phyloP scores from a whole-genome alignment of 1,140 invertebrate genomes.

The Teleogryllus occipitalis region DNA sequence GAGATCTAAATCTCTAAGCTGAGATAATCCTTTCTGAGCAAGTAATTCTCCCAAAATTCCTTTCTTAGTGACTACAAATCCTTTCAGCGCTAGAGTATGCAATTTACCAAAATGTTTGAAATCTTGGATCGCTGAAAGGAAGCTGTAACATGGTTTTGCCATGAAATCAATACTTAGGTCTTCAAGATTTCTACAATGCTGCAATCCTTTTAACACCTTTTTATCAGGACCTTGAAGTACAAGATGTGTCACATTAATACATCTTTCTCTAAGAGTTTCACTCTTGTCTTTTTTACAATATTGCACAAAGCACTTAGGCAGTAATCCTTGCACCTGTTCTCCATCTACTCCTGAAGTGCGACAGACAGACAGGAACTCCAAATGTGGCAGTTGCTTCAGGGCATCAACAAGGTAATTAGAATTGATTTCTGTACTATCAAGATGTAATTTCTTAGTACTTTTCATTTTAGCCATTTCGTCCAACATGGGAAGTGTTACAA shows the following conservation, averaged over 20 bases:
- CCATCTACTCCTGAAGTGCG: background rate
- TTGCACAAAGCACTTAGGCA: background rate
- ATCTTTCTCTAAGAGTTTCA: background rate
- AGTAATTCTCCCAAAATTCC: background rate
- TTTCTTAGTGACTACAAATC: background rate
- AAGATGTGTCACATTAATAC: background rate
- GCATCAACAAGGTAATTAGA: background rate
- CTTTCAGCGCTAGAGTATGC: background rate
- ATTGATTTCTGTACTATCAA: background rate
- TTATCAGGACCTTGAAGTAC: background rate
- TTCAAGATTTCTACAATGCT: background rate
- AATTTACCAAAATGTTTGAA: background rate
- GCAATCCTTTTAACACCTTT: background rate
- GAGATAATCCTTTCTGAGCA: background rate
- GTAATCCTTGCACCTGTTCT: background rate
- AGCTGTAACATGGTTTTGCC: background rate
- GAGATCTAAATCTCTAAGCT: background rate
- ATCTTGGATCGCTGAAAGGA: background rate
- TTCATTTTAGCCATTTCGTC: background rate
- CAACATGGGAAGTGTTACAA: background rate
- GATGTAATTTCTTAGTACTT: background rate
- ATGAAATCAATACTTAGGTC: background rate
- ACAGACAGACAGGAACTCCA: background rate
- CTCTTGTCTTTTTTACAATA: background rate
- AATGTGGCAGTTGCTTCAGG: background rate